These are phyloP conservation scores for Leptocoma aspasia DNA, from an alignment of 2,113 vertebrate species.

Conservation along the genomic window DNA sequence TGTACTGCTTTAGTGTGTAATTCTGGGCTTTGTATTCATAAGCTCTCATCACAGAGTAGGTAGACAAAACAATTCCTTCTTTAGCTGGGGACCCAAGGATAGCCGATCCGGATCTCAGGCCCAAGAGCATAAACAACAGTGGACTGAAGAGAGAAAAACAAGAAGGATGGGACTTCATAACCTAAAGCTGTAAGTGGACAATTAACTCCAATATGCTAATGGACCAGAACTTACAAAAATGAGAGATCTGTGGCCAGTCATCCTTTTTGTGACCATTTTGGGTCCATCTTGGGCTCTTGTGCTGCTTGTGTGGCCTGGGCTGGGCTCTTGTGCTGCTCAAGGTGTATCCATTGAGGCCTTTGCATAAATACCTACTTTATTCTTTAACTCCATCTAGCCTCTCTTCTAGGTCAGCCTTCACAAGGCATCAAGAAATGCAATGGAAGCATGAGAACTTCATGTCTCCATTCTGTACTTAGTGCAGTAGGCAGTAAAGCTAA, in stretches of 20 bases:
- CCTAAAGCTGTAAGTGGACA: not conserved
- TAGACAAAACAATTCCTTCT: not conserved
- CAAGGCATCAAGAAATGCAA: not conserved
- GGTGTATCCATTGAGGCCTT: not conserved
- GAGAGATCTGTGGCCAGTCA: accelerated
- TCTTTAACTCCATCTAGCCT: not conserved
- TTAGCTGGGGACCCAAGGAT: not conserved
- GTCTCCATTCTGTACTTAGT: not conserved
- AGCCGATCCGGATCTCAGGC: not conserved
- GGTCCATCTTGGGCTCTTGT: not conserved
- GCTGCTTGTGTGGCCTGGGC: too few relatives aligned
- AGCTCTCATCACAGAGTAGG: not conserved
- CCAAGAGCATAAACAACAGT: not conserved
- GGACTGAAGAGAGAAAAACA: not conserved
- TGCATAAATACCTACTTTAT: not conserved
- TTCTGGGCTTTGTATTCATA: not conserved
- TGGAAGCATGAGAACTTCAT: not conserved
- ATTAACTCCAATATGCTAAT: not conserved
- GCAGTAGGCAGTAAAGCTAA: not conserved
- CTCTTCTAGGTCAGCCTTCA: not conserved
- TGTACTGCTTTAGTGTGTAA: not conserved
- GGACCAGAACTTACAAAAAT: not conserved
- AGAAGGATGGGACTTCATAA: not conserved
- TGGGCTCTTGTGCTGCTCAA: not conserved
- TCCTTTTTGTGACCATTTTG: not conserved